A percentile compares a stretch with the other conserved stretches of the same genome.
phyloP scores from a whole-genome alignment of 2,888 invertebrate genomes.

The Notodonta dromedarius region DNA sequence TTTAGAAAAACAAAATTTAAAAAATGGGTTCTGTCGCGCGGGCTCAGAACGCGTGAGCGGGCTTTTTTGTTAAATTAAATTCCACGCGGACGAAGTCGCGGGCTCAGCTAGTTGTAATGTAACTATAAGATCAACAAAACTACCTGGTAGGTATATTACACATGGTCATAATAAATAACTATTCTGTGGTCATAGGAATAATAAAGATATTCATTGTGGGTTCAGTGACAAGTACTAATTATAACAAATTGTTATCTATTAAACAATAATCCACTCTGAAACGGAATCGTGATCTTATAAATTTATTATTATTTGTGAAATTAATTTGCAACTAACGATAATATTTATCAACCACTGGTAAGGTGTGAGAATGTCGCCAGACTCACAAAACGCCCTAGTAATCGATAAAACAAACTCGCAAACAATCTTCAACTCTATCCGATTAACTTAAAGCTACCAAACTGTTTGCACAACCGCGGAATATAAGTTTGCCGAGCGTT shows the following conservation, averaged over 20 bases:
- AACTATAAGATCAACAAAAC: no score
- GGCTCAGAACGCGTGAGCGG: no score
- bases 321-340: conserved; percentile 33
- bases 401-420: background rate
- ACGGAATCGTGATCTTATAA: background rate
- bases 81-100: no score
- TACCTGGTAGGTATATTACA: no score
- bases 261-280: background rate
- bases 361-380: conserved; percentile 44
- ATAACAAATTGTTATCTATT: background rate
- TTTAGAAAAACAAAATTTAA: no score
- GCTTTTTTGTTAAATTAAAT: no score
- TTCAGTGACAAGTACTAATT: background rate
- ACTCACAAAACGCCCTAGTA: conserved; percentile 5
- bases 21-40: no score
- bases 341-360: conserved; percentile 41
- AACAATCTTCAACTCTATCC: conserved; percentile 6
- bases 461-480: conserved; percentile 19
- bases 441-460: conserved; percentile 1
- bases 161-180: no score
- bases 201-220: no score
- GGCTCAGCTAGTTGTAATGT: no score
- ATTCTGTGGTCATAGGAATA: no score
- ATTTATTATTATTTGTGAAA: conserved; percentile 7
- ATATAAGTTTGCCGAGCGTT: background rate